Conservation (phyloP, 2,113 vertebrate genomes). For the Psophia crepitans region DNA sequence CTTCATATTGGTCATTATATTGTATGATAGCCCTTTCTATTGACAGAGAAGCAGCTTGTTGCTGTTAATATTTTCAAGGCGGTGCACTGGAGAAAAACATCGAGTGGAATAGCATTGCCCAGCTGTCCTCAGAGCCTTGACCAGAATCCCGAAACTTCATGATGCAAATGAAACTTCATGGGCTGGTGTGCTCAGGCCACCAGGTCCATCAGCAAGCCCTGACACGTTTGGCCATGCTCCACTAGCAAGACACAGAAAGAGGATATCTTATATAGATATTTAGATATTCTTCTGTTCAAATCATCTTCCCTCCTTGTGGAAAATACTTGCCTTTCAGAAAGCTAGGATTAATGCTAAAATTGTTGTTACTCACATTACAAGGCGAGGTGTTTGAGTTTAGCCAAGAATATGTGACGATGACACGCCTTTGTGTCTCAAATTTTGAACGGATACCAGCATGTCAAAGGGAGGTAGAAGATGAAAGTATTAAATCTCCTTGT, state of each 20-base stretch:
- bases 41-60: neutral
- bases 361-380: neutral
- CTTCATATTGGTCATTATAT: neutral
- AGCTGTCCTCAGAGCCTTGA: neutral
- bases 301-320: neutral
- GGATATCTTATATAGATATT: neutral
- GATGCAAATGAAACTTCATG: neutral
- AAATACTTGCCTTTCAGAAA: neutral
- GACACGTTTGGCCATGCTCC: neutral
- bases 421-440: neutral
- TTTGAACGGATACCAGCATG: neutral
- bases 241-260: neutral
- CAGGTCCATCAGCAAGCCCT: neutral
- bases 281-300: neutral
- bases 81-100: neutral
- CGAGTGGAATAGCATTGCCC: neutral
- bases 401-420: neutral
- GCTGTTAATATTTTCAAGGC: neutral
- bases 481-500: neutral
- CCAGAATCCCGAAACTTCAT: neutral
- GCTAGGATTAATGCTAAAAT: neutral
- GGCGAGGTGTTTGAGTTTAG: neutral
- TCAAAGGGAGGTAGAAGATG: neutral
- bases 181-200: neutral
- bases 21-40: neutral